phyloP scores from a whole-genome alignment of 2,113 vertebrate genomes.

The Salvelinus fontinalis region DNA sequence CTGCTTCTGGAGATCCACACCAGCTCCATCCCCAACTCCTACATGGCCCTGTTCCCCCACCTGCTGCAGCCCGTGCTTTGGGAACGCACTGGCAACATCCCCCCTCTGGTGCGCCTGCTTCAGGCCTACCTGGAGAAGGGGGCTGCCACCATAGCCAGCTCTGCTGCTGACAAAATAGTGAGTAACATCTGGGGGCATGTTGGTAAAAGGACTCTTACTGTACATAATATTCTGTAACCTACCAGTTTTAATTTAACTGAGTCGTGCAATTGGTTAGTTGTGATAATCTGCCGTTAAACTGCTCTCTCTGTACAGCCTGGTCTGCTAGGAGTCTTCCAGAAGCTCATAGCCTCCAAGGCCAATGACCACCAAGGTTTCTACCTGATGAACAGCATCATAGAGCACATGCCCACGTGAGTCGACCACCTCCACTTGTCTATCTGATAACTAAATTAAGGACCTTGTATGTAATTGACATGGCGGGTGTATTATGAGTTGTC shows the following conservation, averaged over 20 bases:
- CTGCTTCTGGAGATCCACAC: conserved; percentile 95
- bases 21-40: conserved; percentile 85
- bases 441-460: background rate
- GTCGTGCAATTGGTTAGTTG: background rate
- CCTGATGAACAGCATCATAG: conserved; percentile 94
- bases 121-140: conserved; percentile 94
- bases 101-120: conserved; percentile 92
- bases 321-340: conserved; percentile 95
- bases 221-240: too few relatives aligned
- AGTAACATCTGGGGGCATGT: conserved; percentile 46
- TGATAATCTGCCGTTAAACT: background rate
- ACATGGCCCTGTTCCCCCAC: conserved; percentile 96
- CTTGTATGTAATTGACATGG: background rate
- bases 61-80: conserved; percentile 94
- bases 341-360: conserved; percentile 95
- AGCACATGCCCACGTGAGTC: conserved; percentile 94
- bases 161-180: conserved; percentile 94
- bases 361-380: conserved; percentile 99
- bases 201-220: too few relatives aligned
- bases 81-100: conserved; percentile 96
- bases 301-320: conserved; percentile 81
- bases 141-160: conserved; percentile 81
- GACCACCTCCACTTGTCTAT: background rate
- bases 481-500: background rate
- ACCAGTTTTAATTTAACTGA: too few relatives aligned